Percentiles rank a stretch among this genome's conserved stretches.
phyloP scores from a whole-genome alignment of 1,140 invertebrate species.

The Frieseomelitta varia region DNA sequence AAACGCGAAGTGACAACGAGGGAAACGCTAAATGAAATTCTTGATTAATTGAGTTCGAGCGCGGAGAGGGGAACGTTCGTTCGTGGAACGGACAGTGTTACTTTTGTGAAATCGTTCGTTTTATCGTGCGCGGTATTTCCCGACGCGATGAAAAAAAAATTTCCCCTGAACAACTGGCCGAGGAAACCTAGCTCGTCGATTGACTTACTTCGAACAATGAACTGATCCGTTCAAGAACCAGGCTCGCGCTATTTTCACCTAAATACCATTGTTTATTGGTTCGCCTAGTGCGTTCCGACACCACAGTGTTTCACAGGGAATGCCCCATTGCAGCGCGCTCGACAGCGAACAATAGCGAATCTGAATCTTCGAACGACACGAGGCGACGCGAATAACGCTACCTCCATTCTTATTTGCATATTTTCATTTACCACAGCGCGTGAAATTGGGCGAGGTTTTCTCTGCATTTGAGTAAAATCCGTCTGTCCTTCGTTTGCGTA shows the following conservation, averaged over 20 bases:
- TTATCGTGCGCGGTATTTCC: not conserved
- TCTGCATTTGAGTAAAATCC: not conserved
- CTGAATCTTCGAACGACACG: not conserved
- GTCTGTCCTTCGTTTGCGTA: not conserved
- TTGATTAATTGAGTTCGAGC: not conserved
- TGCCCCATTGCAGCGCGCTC: not conserved
- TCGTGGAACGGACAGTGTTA: not conserved
- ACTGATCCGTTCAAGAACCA: not conserved
- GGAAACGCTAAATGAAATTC: not conserved
- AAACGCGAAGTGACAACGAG: not conserved
- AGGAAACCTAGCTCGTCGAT: not conserved
- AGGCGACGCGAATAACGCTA: too few relatives aligned
- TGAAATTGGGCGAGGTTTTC: not conserved
- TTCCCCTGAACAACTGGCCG: not conserved
- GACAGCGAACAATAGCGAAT: not conserved
- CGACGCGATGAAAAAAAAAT: not conserved
- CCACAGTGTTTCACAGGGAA: too few relatives aligned
- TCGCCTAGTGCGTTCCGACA: not conserved
- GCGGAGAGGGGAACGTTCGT: not conserved
- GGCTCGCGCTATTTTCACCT: not conserved
- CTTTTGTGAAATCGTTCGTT: not conserved
- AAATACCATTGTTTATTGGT: not conserved
- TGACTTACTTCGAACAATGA: not conserved
- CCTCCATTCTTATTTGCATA: not conserved
- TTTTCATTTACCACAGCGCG: not conserved